Base-by-base conservation (phyloP, 2,113 vertebrate species). In the Zeus faber region DNA sequence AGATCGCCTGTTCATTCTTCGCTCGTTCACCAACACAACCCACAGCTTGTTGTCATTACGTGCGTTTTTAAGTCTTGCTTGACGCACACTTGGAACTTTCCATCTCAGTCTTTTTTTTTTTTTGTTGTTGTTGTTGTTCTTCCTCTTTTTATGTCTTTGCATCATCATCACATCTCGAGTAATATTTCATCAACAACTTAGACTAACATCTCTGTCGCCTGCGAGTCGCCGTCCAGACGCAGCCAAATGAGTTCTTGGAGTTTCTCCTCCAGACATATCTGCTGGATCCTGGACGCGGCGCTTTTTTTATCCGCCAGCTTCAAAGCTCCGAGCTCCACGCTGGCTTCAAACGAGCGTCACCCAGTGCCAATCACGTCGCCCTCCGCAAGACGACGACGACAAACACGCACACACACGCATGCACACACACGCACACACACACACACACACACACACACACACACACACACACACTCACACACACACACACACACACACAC, bases 201-300 rank as follows among this genome's bases (percentile, higher is more conserved):
- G 58, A 43, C 62, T 58, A 76, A 74, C 70, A 62, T 76, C 63
- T 77, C 76, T 78, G 82, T 84, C 67, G 73, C 76, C 74, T 55
- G 74, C 66, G 68, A 44, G 83, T 79, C 74, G 63, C 78, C 68
- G n/a, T 70, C 70, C 71, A 72, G 61, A 78, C 53, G 51, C 66
- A 49, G 61, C 66, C 69, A 78, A 64, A 70, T 74, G 58, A 62
- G 77, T 80, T 74, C 80, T 65, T 65, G 66, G n/a, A n/a, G 74
- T 80, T 81, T 64, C 56, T 85, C 79, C 82, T 73, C 64, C n/a
- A 85, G 81, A 81, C 77, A 66, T 82, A 82, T 86, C 69, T 84
- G 81, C n/a, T n/a, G n/a, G n/a, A n/a, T n/a, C n/a, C n/a, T n/a
- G n/a, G n/a, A n/a, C n/a, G n/a, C n/a, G 80, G 85, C 77, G 63